Evolutionary conservation across 2,888 invertebrate genomes (phyloP).

Genomic region (Synergus umbraculus): DNA sequence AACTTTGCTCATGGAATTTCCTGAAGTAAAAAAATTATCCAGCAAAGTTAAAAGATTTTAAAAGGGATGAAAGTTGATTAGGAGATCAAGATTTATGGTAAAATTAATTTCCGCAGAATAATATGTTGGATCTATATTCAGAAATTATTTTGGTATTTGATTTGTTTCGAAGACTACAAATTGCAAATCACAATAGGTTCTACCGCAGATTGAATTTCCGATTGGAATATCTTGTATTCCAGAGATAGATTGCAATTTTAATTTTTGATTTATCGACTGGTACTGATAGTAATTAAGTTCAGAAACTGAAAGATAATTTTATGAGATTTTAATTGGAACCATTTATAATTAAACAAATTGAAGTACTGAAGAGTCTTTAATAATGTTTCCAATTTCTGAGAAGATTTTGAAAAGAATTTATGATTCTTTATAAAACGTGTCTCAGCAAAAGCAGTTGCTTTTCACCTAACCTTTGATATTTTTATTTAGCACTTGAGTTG

Average conservation of each 20-base stretch:
- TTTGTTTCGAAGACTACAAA: background rate
- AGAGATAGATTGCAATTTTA: background rate
- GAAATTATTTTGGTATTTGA: background rate
- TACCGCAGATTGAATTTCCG: background rate
- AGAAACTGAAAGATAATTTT: too few relatives aligned
- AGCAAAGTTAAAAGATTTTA: slow-evolving; percentile 27
- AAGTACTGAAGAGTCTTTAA: too few relatives aligned
- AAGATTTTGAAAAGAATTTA: background rate
- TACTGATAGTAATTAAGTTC: too few relatives aligned
- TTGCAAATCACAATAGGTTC: background rate
- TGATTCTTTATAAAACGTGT: background rate
- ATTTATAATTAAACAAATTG: too few relatives aligned
- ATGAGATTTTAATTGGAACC: too few relatives aligned
- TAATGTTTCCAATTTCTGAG: background rate
- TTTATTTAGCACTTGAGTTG: background rate
- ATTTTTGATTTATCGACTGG: too few relatives aligned
- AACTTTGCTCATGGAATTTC: slow-evolving; percentile 3
- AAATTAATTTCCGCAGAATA: too few relatives aligned
- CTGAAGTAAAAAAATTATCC: slow-evolving; percentile 4
- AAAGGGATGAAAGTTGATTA: background rate
- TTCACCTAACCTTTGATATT: background rate
- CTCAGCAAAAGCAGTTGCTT: background rate
- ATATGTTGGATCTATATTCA: background rate
- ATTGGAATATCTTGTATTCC: background rate
- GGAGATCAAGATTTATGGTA: background rate